Evolutionary conservation across 53 echinoderm and acorn worm species (phyloP).

Genomic region (Holothuria leucospilota): DNA sequence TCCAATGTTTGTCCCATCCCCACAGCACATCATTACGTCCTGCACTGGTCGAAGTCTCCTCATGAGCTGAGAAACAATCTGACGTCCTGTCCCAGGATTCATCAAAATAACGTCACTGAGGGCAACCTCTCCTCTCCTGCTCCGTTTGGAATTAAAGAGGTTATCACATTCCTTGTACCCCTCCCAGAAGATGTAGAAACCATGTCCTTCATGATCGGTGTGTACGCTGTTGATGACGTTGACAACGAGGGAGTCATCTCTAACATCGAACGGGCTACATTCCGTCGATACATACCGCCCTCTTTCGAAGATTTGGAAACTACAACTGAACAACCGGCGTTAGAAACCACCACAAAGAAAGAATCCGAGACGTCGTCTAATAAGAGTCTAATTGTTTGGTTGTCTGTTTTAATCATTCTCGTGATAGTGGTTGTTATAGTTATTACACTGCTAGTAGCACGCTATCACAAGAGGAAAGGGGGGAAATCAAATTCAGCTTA

Average conservation of each 20-base stretch:
- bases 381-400: too few relatives aligned
- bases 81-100: neutral
- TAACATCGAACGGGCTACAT: conserved; percentile 4
- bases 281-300: neutral
- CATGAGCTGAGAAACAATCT: neutral
- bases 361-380: too few relatives aligned
- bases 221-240: conserved; percentile 25
- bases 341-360: too few relatives aligned
- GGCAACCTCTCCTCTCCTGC: conserved; percentile 22
- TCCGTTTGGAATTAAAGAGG: neutral
- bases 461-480: too few relatives aligned
- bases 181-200: conserved; percentile 8
- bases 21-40: neutral
- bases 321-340: too few relatives aligned
- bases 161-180: neutral
- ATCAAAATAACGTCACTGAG: neutral
- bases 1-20: too few relatives aligned
- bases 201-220: neutral
- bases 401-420: too few relatives aligned
- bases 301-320: neutral
- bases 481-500: too few relatives aligned
- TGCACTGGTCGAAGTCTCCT: neutral
- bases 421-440: too few relatives aligned
- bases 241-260: conserved; percentile 14
- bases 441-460: too few relatives aligned